These are phyloP conservation scores for Passer domesticus DNA, from an alignment of 2,113 vertebrate species.

Conservation along the genomic window DNA sequence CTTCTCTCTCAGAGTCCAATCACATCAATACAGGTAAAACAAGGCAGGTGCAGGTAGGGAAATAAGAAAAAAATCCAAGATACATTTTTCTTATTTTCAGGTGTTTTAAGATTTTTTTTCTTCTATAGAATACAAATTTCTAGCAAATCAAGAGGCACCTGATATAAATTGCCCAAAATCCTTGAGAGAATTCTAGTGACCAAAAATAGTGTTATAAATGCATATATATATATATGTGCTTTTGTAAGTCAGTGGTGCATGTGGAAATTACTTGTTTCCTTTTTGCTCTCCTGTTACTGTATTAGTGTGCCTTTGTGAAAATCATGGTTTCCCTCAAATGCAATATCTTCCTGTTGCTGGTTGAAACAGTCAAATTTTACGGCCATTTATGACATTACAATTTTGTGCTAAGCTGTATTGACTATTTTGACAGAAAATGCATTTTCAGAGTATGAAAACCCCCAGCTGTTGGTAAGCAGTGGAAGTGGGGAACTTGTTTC, in stretches of 20 bases:
- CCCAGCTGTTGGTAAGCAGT: background rate
- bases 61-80: background rate
- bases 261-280: background rate
- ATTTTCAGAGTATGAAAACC: background rate
- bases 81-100: rapidly evolving
- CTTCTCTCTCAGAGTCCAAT: background rate
- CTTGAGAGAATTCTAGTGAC: background rate
- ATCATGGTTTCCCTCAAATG: background rate
- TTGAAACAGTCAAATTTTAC: background rate
- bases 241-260: rapidly evolving
- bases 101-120: background rate
- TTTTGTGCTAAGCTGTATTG: background rate
- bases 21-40: background rate
- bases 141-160: background rate
- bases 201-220: background rate
- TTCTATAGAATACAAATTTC: background rate
- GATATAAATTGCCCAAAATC: background rate
- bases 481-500: background rate
- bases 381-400: background rate
- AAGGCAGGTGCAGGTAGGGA: rapidly evolving
- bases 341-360: background rate
- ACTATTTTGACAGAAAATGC: background rate
- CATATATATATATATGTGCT: background rate
- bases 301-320: background rate
- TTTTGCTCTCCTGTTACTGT: background rate